These are phyloP conservation scores for Noctua fimbriata DNA, from an alignment of 2,888 invertebrate species.

Conservation along the genomic window DNA sequence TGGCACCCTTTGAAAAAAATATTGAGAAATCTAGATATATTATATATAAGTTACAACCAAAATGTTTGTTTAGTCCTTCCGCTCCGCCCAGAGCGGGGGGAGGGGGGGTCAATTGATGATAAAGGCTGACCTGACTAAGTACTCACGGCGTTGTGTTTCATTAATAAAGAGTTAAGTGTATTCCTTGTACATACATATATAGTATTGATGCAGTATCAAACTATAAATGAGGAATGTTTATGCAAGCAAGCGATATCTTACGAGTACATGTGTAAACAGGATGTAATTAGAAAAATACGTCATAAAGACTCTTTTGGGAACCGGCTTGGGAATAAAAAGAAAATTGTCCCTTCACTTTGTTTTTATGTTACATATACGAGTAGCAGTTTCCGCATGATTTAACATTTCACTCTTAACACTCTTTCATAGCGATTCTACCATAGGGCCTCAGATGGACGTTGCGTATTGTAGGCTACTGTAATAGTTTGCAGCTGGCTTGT, in stretches of 20 bases:
- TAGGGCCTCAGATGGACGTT: background rate
- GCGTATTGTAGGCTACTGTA: background rate
- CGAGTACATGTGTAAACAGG: background rate
- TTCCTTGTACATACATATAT: background rate
- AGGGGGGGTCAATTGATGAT: no score
- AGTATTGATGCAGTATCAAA: background rate
- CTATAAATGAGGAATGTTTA: conserved; percentile 17
- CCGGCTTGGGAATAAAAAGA: background rate
- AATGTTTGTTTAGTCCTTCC: background rate
- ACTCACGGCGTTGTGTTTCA: background rate
- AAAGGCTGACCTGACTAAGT: background rate
- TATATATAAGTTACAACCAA: background rate
- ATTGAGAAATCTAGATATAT: background rate
- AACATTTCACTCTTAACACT: background rate
- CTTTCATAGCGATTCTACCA: background rate
- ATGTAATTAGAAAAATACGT: conserved; percentile 16
- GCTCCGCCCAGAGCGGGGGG: no score
- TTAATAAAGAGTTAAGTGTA: background rate
- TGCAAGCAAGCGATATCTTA: conserved; percentile 2
- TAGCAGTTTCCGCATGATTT: background rate
- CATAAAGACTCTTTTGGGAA: background rate
- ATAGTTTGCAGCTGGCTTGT: background rate
- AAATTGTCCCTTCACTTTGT: background rate
- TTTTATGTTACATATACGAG: background rate
- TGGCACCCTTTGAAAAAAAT: background rate